A percentile compares a stretch with the other conserved stretches of the same genome.
These are phyloP conservation scores for Pterocles gutturalis DNA, from an alignment of 2,113 vertebrate genomes.

Conservation along the genomic window DNA sequence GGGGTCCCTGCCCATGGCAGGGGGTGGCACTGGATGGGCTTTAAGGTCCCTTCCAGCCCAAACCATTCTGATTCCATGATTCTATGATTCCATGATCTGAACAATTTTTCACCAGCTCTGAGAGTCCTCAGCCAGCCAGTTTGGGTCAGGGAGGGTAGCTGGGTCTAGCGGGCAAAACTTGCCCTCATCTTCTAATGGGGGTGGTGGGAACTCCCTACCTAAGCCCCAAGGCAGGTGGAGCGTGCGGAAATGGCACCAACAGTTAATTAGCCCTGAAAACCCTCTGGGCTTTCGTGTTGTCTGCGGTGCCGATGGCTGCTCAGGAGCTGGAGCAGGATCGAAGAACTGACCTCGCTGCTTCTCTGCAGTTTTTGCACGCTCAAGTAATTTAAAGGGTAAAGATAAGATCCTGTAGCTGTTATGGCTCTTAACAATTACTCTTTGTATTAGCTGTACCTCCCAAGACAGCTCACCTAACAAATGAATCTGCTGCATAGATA, in stretches of 20 bases:
- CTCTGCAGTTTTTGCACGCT: background rate
- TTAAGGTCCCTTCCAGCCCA: too few species aligned
- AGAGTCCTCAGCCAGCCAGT: background rate
- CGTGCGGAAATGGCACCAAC: background rate
- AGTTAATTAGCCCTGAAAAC: background rate
- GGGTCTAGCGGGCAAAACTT: background rate
- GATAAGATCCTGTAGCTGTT: background rate
- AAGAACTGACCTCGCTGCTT: background rate
- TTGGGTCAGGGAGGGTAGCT: background rate
- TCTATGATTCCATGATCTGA: background rate
- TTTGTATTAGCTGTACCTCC: background rate
- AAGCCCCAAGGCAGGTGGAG: background rate
- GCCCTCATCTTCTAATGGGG: accelerated
- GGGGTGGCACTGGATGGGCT: too few species aligned
- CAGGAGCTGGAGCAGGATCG: background rate
- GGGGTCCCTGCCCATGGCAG: too few species aligned
- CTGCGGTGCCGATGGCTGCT: background rate
- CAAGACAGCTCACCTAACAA: background rate
- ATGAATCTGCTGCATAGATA: background rate
- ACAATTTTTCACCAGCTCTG: background rate
- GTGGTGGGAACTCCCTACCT: background rate
- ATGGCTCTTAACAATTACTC: background rate
- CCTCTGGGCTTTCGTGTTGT: too few species aligned
- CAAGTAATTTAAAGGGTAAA: background rate
- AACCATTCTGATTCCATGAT: too few species aligned